Evolutionary conservation across 1,140 invertebrate genomes (phyloP).

Genomic region (Scaptomyza pallida): DNA sequence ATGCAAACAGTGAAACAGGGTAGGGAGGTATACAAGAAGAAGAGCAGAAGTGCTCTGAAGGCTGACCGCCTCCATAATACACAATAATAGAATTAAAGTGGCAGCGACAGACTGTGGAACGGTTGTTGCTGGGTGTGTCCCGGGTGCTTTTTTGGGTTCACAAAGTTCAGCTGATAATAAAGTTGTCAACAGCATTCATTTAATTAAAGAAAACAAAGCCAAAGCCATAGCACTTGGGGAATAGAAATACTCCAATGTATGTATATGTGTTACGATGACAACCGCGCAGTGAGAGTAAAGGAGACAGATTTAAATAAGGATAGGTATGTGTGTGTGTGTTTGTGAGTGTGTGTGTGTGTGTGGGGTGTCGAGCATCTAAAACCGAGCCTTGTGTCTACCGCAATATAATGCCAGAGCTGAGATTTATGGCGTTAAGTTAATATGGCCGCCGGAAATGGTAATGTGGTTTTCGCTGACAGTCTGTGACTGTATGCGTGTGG

Average conservation of each 20-base stretch:
- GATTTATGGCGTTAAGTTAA: slow-evolving; percentile 74
- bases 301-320: background rate
- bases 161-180: slow-evolving; percentile 80
- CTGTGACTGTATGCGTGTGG: no score
- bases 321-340: background rate
- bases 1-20: background rate
- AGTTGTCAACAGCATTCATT: slow-evolving; percentile 81
- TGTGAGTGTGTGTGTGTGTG: background rate
- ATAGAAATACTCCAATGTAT: slow-evolving; percentile 45
- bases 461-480: slow-evolving; percentile 29
- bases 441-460: slow-evolving; percentile 68
- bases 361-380: slow-evolving; percentile 17
- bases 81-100: slow-evolving; percentile 81
- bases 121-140: slow-evolving; percentile 21
- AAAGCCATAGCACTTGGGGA: slow-evolving; percentile 70
- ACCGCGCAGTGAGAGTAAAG: background rate
- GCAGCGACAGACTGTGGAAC: slow-evolving; percentile 34
- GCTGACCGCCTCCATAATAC: slow-evolving; percentile 47
- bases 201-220: slow-evolving; percentile 81
- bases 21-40: background rate
- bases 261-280: slow-evolving; percentile 11
- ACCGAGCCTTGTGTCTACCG: slow-evolving; percentile 13
- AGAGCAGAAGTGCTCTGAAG: no score
- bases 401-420: slow-evolving; percentile 55
- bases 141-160: slow-evolving; percentile 41